Conservation (phyloP, 2,797 vertebrate genomes). For the Myripristis jacobus region DNA sequence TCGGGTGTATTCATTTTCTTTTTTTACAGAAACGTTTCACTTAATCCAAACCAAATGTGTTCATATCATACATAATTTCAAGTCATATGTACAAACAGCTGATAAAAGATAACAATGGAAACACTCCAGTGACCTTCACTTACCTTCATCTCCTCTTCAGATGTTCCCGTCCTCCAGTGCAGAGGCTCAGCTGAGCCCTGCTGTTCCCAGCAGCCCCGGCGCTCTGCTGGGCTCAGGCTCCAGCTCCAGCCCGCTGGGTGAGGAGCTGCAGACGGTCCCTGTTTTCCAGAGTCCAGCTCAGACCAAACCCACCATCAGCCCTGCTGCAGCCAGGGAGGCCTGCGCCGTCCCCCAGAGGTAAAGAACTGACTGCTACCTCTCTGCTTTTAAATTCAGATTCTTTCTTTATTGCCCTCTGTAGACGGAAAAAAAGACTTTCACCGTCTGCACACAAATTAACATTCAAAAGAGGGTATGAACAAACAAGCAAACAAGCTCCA, state of each 20-base stretch:
- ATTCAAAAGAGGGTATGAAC: no score
- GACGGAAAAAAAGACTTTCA: no score
- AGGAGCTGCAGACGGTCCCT: slow-evolving; percentile 70
- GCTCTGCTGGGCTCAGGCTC: slow-evolving; percentile 28
- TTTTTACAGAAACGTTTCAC: no score
- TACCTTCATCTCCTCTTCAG: slow-evolving; percentile 33
- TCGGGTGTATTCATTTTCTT: no score
- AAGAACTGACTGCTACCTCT: no score
- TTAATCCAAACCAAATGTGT: no score
- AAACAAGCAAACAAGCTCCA: no score
- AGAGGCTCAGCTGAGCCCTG: slow-evolving; percentile 41
- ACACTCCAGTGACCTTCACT: background rate
- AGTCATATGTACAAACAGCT: background rate
- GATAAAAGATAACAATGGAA: background rate
- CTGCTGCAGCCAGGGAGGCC: slow-evolving; percentile 49
- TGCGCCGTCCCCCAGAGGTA: slow-evolving; percentile 73
- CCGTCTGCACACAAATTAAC: no score
- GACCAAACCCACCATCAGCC: slow-evolving; percentile 1
- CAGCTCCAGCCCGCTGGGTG: slow-evolving; percentile 54
- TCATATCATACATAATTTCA: no score
- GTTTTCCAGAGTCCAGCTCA: slow-evolving; percentile 50
- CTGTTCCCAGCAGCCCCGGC: slow-evolving; percentile 45
- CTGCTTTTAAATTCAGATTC: no score
- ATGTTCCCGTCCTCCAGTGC: slow-evolving; percentile 25
- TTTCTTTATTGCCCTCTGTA: no score